Evolutionary conservation across 2,888 invertebrate genomes (phyloP).

Genomic region (Thera obeliscata): DNA sequence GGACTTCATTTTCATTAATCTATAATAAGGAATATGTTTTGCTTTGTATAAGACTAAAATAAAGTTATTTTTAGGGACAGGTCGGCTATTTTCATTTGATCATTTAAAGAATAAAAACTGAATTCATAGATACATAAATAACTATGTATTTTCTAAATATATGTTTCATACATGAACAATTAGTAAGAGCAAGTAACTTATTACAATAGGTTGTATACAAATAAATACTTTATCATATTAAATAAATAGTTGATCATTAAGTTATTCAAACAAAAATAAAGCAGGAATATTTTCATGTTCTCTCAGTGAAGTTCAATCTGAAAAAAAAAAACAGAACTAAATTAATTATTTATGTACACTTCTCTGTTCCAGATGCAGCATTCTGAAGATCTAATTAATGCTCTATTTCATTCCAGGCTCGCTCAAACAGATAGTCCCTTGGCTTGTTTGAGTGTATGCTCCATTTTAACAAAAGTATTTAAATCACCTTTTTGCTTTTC

Average conservation of each 20-base stretch:
- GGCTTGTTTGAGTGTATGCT: conserved; percentile 75
- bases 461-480: conserved; percentile 58
- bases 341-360: conserved; percentile 74
- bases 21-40: conserved; percentile 44
- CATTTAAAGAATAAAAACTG: conserved; percentile 45
- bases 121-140: conserved; percentile 30
- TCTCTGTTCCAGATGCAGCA: conserved; percentile 80
- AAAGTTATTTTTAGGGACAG: conserved; percentile 66
- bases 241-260: conserved; percentile 36
- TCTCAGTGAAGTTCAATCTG: conserved; percentile 66
- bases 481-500: conserved; percentile 83
- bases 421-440: conserved; percentile 61
- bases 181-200: conserved; percentile 47
- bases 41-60: conserved; percentile 65
- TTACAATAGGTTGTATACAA: conserved; percentile 40
- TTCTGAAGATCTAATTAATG: conserved; percentile 71
- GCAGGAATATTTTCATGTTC: conserved; percentile 52
- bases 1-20: conserved; percentile 33
- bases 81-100: conserved; percentile 68
- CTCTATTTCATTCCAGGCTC: conserved; percentile 67
- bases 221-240: conserved; percentile 53
- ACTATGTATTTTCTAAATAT: conserved; percentile 54
- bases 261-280: conserved; percentile 45
- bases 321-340: conserved; percentile 65
- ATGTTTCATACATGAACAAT: conserved; percentile 46